Evolutionary conservation across 2,113 vertebrate genomes (phyloP).

Genomic region (Archilochus colubris): DNA sequence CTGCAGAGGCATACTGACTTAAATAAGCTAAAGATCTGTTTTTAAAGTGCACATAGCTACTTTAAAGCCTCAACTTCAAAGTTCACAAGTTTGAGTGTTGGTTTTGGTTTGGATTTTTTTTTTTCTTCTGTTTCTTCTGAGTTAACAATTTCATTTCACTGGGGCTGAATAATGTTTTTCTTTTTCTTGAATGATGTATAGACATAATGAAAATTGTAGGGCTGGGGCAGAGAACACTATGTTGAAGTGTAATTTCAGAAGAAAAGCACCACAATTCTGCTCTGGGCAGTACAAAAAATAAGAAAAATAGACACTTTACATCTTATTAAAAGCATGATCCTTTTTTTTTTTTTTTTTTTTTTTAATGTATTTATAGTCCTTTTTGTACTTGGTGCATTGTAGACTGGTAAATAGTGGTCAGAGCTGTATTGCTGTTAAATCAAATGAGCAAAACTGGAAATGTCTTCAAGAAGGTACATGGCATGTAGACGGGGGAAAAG

Average conservation of each 20-base stretch:
- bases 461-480: neutral
- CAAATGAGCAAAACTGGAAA: neutral
- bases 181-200: neutral
- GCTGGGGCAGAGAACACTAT: neutral
- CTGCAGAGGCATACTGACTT: neutral
- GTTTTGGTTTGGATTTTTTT: too few species aligned
- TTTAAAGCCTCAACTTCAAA: neutral
- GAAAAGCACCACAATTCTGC: neutral
- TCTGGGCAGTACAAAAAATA: neutral
- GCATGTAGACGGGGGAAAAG: neutral
- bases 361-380: neutral
- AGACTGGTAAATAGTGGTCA: neutral
- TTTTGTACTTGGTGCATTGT: neutral
- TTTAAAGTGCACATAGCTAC: neutral
- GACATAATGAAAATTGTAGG: neutral
- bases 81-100: neutral
- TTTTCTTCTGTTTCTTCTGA: neutral
- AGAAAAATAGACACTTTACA: neutral
- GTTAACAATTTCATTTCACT: neutral
- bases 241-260: neutral
- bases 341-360: neutral
- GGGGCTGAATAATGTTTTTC: neutral
- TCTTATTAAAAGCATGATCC: neutral
- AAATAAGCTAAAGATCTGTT: neutral
- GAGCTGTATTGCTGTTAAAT: neutral